Conservation (phyloP, 2,888 invertebrate genomes). For the Poecilobothrus nobilitatus region DNA sequence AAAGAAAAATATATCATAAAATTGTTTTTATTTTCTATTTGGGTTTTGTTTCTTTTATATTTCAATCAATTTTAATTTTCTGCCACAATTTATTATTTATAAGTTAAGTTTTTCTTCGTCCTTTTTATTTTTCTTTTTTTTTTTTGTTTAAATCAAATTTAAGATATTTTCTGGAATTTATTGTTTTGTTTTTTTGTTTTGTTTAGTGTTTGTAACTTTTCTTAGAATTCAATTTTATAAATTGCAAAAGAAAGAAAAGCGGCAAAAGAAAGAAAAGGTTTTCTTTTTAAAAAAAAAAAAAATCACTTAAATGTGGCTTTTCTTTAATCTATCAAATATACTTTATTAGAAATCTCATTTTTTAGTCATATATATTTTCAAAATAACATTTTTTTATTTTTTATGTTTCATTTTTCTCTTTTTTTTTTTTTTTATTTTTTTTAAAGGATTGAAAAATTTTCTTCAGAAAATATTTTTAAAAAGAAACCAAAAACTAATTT, state of each 20-base stretch:
- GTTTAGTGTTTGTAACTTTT: neutral
- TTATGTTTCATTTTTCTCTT: neutral
- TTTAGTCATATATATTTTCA: neutral
- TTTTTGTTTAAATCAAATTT: neutral
- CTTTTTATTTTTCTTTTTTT: neutral
- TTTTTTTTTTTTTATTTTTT: neutral
- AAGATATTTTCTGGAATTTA: neutral
- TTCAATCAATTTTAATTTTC: neutral
- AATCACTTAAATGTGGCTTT: neutral
- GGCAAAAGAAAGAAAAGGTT: neutral
- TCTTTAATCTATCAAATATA: neutral
- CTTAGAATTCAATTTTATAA: neutral
- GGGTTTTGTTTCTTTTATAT: neutral
- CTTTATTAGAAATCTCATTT: neutral
- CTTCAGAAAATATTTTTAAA: too few relatives aligned
- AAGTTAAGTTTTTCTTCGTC: neutral
- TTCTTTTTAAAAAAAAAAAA: neutral
- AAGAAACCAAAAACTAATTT: too few relatives aligned
- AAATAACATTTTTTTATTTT: neutral
- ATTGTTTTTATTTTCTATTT: neutral
- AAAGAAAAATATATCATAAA: neutral
- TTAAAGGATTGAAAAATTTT: too few relatives aligned
- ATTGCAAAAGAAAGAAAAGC: neutral
- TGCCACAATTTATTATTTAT: conserved; percentile 3
- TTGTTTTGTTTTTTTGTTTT: neutral